Evolutionary conservation across 2,113 vertebrate species (phyloP).

Genomic region (Tor tambroides): DNA sequence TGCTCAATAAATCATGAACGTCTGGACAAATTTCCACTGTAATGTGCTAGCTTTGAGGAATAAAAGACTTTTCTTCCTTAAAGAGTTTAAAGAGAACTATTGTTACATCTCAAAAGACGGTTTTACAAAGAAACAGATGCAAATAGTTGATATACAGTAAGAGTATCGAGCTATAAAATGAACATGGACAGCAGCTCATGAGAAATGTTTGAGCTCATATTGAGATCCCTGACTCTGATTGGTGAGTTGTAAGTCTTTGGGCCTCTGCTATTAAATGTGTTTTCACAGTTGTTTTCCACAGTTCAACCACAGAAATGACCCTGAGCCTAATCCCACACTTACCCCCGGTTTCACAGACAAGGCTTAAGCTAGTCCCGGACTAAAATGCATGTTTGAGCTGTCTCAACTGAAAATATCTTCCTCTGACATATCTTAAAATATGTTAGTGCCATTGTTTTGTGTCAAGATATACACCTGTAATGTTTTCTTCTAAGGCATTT

Average conservation of each 20-base stretch:
- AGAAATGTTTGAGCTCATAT: too few relatives aligned
- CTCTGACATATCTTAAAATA: too few relatives aligned
- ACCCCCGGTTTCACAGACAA: too few relatives aligned
- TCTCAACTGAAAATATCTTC: too few relatives aligned
- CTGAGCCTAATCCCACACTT: background rate
- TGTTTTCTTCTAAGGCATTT: too few relatives aligned
- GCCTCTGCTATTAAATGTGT: background rate
- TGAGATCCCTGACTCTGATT: background rate
- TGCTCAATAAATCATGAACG: conserved; percentile 1
- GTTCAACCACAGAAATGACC: background rate
- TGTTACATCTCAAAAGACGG: too few relatives aligned
- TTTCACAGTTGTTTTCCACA: too few relatives aligned
- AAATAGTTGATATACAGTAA: background rate
- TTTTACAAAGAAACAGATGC: background rate
- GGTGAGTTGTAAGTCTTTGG: background rate
- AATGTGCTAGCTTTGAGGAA: background rate
- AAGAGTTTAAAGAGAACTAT: background rate
- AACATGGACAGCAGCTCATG: too few relatives aligned
- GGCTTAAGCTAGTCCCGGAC: too few relatives aligned
- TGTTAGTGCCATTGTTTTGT: too few relatives aligned
- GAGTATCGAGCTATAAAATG: background rate
- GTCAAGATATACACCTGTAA: too few relatives aligned
- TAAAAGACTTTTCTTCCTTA: background rate
- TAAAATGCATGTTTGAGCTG: too few relatives aligned
- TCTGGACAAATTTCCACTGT: background rate